These are phyloP conservation scores for Cynocephalus volans DNA, from an alignment of 2,113 vertebrate genomes.

Conservation along the genomic window DNA sequence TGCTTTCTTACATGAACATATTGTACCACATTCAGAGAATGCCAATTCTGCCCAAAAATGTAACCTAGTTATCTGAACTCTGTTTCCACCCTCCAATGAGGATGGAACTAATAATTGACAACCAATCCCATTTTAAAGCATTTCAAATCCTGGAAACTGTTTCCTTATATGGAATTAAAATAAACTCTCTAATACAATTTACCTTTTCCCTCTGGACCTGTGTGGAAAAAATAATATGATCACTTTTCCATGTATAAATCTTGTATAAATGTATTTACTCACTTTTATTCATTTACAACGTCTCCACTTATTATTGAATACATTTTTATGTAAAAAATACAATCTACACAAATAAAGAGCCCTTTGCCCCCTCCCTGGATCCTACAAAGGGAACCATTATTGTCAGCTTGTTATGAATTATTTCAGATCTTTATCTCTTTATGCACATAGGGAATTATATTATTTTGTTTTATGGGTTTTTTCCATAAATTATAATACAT, in stretches of 20 bases:
- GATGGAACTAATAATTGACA: background rate
- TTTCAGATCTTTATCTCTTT: slow-evolving; percentile 8
- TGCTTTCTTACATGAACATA: background rate
- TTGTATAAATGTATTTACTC: slow-evolving; percentile 21
- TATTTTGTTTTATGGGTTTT: background rate
- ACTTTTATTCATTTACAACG: slow-evolving; percentile 23
- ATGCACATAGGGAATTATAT: background rate
- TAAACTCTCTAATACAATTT: background rate
- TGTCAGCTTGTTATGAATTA: background rate
- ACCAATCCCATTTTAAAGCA: slow-evolving; percentile 46
- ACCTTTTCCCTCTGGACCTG: background rate
- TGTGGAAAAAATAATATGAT: background rate
- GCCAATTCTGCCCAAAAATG: background rate
- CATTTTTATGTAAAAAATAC: slow-evolving; percentile 29
- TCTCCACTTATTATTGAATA: background rate
- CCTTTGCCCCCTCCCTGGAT: background rate
- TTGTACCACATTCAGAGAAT: background rate
- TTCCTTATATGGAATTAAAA: slow-evolving; percentile 39
- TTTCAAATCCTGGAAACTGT: slow-evolving; percentile 31
- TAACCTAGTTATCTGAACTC: background rate
- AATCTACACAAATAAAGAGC: slow-evolving; percentile 34
- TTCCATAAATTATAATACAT: background rate
- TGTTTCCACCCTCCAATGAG: background rate
- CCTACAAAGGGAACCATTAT: background rate
- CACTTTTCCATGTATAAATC: background rate